phyloP scores from a whole-genome alignment of 2,797 vertebrate genomes.

The Furcifer pardalis region DNA sequence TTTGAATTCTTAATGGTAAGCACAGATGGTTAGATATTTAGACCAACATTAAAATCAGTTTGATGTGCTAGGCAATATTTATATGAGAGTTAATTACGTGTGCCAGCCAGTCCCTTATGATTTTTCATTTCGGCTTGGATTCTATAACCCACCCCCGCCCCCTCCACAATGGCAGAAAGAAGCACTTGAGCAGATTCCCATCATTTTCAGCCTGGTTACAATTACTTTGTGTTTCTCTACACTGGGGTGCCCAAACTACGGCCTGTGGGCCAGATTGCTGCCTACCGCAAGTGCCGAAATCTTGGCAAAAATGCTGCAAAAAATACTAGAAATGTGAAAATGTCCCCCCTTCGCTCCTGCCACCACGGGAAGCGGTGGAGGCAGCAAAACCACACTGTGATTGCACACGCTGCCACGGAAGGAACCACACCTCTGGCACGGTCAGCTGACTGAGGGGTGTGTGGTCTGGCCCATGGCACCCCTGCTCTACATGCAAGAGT shows the following conservation, averaged over 20 bases:
- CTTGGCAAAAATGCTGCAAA: too few relatives aligned
- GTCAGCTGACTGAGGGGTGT: too few relatives aligned
- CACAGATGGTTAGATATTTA: slow-evolving; percentile 30
- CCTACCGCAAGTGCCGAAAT: too few relatives aligned
- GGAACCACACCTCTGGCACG: too few relatives aligned
- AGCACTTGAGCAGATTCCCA: slow-evolving; percentile 31
- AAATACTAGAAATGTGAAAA: too few relatives aligned
- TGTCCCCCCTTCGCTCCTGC: too few relatives aligned
- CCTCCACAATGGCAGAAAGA: slow-evolving; percentile 6
- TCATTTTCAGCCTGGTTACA: slow-evolving; percentile 27
- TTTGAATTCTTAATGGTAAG: background rate
- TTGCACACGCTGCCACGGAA: too few relatives aligned
- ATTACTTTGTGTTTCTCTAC: slow-evolving; percentile 27
- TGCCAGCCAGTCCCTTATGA: slow-evolving; percentile 13
- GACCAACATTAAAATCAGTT: slow-evolving; percentile 26
- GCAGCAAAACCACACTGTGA: too few relatives aligned
- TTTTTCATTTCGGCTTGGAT: slow-evolving; percentile 12
- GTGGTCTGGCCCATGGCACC: too few relatives aligned
- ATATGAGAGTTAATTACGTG: background rate
- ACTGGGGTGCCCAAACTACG: too few relatives aligned
- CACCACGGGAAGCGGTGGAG: too few relatives aligned
- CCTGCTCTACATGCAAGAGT: slow-evolving; percentile 9
- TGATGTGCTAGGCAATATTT: slow-evolving; percentile 24
- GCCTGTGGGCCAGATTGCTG: too few relatives aligned
- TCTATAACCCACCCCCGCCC: background rate